Base-by-base conservation (phyloP, 2,888 invertebrate species). In the Halocaridina rubra region DNA sequence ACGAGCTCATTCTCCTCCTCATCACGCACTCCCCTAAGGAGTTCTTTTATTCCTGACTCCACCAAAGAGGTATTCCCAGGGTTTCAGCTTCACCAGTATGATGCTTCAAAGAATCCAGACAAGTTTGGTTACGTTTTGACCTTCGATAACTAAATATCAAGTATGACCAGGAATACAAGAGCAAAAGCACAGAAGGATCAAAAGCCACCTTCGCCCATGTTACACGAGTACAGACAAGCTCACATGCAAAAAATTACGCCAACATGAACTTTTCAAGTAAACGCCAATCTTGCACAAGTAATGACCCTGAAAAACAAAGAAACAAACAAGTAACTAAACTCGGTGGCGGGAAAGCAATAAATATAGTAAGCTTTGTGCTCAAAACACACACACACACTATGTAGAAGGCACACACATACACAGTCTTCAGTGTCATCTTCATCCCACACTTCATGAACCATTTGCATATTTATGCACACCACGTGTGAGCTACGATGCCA, bases 81-180 rank as follows among this genome's bases (percentile, higher is more conserved):
- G 22, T 86, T 84, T 69, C 59, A 74, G 32, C 84, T 86, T 24
- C 80, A 78, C 53, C 76, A 59, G 57, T 86, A 86, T 30, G 80
- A 71, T 32, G 75, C 67, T 64, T 16, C 77, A 24, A 46, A 80
- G 29, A 80, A 79, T 27, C 64, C 69, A n/a, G 84, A 69, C 2
- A 84, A 84, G 80, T 86, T 46, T 72, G 86, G 84, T 3, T 86
- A 86, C 69, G 86, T 86, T 3, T 72, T 86, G 30, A 86, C 46
- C 22, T 86, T 86, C 22, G 84, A 86, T 53, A 76, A 72, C 46
- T 86, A 81, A 76, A 69, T n/a, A 8, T 5, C 2, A 27, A 7
- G 27, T 22, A 16, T 19, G 46, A 46, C 13, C 4, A 10, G 2
- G 0, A 76, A 8, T 57, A 76, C 19, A 8, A 27, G 74, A 57